Percentiles rank a stretch among this genome's conserved stretches.
phyloP scores from a whole-genome alignment of 2,113 vertebrate species.

The Lamprotornis superbus region DNA sequence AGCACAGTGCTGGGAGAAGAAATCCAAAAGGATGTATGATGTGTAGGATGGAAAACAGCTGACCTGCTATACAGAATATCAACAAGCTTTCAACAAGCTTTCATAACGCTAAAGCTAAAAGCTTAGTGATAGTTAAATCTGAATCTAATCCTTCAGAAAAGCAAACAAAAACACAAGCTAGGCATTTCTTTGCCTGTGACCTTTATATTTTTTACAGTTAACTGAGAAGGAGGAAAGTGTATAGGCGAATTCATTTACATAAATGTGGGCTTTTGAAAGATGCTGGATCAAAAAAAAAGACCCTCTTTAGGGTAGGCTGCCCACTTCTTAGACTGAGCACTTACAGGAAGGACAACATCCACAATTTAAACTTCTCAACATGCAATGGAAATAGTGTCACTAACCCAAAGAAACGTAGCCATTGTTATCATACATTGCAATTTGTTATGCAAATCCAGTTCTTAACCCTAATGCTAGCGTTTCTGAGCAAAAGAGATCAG shows the following conservation, averaged over 20 bases:
- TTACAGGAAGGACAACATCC: neutral
- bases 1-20: neutral
- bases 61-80: constrained; percentile 53
- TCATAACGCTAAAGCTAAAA: constrained; percentile 2
- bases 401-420: neutral
- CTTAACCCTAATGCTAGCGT: neutral
- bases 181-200: constrained; percentile 15
- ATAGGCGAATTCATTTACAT: constrained; percentile 17
- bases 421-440: neutral
- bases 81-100: constrained; percentile 57
- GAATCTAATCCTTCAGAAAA: constrained; percentile 14
- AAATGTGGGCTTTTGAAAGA: constrained; percentile 7
- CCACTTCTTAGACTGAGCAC: neutral
- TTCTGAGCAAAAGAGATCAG: neutral
- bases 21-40: constrained; percentile 14
- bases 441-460: neutral
- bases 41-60: constrained; percentile 36
- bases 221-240: neutral
- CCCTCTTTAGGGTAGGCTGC: neutral
- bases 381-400: neutral
- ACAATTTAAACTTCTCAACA: neutral
- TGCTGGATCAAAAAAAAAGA: neutral
- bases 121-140: constrained; percentile 18
- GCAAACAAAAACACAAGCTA: constrained; percentile 11
- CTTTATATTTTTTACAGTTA: constrained; percentile 9